Evolutionary conservation across 1,140 invertebrate genomes (phyloP).

Genomic region (Cydia pomonella): DNA sequence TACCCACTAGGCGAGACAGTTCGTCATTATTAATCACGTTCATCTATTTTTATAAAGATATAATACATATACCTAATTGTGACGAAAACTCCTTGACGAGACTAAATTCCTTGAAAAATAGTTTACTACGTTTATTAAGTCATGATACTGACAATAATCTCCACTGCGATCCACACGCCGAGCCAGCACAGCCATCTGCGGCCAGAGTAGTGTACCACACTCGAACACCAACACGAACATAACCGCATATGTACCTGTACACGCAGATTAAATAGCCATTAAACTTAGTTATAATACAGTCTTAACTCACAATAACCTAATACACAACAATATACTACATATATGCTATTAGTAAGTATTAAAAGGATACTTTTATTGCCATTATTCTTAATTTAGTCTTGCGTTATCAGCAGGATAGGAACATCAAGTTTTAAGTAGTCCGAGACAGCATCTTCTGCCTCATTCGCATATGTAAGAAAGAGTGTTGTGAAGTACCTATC

Average conservation of each 20-base stretch:
- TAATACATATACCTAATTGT: too few species aligned
- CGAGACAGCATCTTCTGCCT: background rate
- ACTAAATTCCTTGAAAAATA: too few species aligned
- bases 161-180: background rate
- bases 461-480: background rate
- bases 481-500: too few species aligned
- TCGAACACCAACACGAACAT: background rate
- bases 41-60: too few species aligned
- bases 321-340: background rate
- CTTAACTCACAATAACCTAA: background rate
- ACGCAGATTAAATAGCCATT: slow-evolving; percentile 1
- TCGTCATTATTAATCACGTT: too few species aligned
- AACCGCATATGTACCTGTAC: slow-evolving; percentile 9
- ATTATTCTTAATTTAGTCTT: background rate
- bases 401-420: background rate
- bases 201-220: background rate
- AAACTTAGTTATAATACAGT: slow-evolving; percentile 8
- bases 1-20: too few species aligned
- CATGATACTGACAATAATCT: background rate
- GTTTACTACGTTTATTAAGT: background rate
- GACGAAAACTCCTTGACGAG: too few species aligned
- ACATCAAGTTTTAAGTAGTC: background rate
- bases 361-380: too few species aligned
- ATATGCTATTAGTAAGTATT: too few species aligned
- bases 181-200: background rate